Conservation (phyloP, 2,113 vertebrate genomes). For the Azemiops feae region DNA sequence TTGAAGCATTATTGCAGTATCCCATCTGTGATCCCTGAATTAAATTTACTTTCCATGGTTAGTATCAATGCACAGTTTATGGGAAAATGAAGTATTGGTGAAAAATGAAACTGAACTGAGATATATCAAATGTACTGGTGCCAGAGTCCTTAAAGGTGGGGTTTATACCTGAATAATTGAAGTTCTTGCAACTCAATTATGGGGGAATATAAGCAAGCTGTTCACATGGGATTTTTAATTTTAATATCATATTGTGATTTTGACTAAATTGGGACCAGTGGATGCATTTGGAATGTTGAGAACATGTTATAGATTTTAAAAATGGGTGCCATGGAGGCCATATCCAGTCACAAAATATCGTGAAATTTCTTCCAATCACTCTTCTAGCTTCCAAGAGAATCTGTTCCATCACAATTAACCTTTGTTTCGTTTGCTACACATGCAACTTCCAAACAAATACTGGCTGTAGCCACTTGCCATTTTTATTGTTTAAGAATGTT, state of each 20-base stretch:
- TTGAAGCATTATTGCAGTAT: neutral
- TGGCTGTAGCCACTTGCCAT: neutral
- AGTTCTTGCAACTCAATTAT: neutral
- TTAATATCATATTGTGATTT: neutral
- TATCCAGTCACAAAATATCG: neutral
- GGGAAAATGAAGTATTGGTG: neutral
- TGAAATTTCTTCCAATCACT: neutral
- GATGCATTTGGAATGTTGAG: neutral
- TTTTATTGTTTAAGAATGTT: neutral
- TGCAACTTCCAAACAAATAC: neutral
- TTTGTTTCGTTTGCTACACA: neutral
- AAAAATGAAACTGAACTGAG: neutral
- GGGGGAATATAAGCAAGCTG: neutral
- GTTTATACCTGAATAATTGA: neutral
- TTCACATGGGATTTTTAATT: neutral
- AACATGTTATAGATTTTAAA: neutral
- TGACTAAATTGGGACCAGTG: neutral
- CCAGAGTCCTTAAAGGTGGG: neutral
- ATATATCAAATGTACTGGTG: neutral
- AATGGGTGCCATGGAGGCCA: neutral
- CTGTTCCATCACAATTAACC: neutral
- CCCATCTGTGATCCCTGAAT: neutral
- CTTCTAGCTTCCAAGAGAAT: neutral
- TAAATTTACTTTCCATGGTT: neutral
- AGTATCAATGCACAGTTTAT: neutral